Evolutionary conservation across 2,113 vertebrate species (phyloP).

Genomic region (human (Homo sapiens)): DNA sequence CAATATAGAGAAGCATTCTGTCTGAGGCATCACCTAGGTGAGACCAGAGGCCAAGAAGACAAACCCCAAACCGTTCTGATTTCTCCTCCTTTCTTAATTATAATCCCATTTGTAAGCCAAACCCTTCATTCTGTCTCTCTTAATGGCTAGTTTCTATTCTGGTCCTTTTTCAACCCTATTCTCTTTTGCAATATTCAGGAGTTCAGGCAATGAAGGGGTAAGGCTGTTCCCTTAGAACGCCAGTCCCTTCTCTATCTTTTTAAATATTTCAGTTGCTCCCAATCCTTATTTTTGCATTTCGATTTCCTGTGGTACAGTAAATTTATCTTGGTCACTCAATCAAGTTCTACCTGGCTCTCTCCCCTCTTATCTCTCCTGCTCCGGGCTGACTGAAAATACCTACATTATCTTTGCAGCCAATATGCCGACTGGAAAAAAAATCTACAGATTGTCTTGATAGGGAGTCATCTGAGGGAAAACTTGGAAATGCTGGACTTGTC

Average conservation of each 20-base stretch:
- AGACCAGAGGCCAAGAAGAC: conserved; percentile 45
- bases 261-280: conserved; percentile 86
- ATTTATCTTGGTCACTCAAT: conserved; percentile 86
- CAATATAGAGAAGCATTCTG: neutral
- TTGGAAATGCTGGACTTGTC: neutral
- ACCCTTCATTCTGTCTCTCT: conserved; percentile 74
- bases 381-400: conserved; percentile 72
- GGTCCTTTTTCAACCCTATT: conserved; percentile 79
- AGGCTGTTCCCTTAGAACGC: conserved; percentile 38
- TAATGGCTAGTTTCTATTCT: conserved; percentile 85
- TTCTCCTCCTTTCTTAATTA: conserved; percentile 75
- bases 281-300: conserved; percentile 86
- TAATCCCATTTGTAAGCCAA: conserved; percentile 73
- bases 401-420: conserved; percentile 76
- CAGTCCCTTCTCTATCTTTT: conserved; percentile 77
- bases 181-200: conserved; percentile 81
- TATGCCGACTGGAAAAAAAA: conserved; percentile 59
- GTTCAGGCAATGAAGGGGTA: conserved; percentile 79
- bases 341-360: conserved; percentile 71
- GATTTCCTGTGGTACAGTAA: conserved; percentile 84
- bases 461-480: conserved; percentile 27
- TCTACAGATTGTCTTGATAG: conserved; percentile 56
- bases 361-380: conserved; percentile 82
- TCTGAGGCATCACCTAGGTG: neutral
- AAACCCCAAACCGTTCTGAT: conserved; percentile 50